Conservation (phyloP, 2,113 vertebrate species). For the Sorex fumeus region DNA sequence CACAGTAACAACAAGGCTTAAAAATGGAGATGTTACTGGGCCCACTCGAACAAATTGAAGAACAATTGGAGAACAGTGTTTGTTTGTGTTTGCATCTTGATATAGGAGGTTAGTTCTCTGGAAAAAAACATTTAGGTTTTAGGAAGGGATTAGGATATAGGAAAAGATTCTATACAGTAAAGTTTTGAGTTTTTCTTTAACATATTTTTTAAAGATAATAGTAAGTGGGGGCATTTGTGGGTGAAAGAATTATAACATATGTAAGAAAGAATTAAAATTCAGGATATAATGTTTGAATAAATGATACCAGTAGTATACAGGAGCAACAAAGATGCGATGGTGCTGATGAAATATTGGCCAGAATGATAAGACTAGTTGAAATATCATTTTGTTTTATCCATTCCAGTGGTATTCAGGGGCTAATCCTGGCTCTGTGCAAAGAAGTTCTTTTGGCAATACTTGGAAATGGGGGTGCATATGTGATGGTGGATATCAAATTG, state of each 20-base stretch:
- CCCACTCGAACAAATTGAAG: too few relatives aligned
- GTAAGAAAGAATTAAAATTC: background rate
- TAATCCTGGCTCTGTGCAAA: too few relatives aligned
- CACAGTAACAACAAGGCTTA: too few relatives aligned
- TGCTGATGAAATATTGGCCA: too few relatives aligned
- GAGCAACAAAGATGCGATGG: background rate
- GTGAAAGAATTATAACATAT: background rate
- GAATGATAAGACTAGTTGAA: too few relatives aligned
- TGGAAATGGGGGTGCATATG: too few relatives aligned
- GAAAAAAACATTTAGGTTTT: background rate
- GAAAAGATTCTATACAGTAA: constrained; percentile 3
- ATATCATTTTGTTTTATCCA: too few relatives aligned
- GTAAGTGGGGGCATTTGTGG: constrained; percentile 10
- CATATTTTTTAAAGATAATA: constrained; percentile 50
- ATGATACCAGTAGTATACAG: background rate
- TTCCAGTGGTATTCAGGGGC: too few relatives aligned
- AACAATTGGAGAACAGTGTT: too few relatives aligned
- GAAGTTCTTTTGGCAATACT: too few relatives aligned
- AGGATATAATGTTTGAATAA: background rate
- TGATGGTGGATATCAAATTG: too few relatives aligned
- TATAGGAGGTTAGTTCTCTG: background rate
- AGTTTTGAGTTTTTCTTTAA: background rate
- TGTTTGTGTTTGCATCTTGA: background rate
- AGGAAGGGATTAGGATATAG: background rate
- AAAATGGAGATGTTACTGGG: too few relatives aligned